Percentiles rank a stretch among this genome's conserved stretches.
Evolutionary conservation across 2,113 vertebrate genomes (phyloP).

Genomic region (Prinia subflava): DNA sequence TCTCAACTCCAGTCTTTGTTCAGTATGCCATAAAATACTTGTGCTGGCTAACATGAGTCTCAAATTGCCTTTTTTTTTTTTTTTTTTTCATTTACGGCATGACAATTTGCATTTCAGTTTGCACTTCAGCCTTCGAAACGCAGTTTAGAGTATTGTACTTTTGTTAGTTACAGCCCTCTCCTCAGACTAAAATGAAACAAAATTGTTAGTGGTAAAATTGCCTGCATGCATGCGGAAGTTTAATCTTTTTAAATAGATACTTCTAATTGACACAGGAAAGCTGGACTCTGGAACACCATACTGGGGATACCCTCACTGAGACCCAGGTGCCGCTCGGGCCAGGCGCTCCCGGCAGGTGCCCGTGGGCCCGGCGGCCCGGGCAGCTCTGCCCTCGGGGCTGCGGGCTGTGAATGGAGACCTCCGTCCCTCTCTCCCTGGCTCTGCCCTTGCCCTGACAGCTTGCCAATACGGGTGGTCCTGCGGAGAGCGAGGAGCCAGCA

Average conservation of each 20-base stretch:
- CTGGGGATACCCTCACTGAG: not conserved
- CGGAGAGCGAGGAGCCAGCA: not conserved
- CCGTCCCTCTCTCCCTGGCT: rapidly evolving
- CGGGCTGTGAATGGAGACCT: not conserved
- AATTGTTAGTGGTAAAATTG: rapidly evolving
- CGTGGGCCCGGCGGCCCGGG: rapidly evolving
- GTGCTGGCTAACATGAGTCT: not conserved
- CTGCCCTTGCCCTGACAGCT: not conserved
- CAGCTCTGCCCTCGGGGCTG: not conserved
- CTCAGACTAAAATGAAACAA: not conserved
- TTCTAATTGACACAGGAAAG: rapidly evolving
- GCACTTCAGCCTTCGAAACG: not conserved
- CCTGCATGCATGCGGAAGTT: not conserved
- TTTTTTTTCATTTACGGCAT: not conserved
- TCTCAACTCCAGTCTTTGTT: not conserved
- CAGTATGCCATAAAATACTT: not conserved
- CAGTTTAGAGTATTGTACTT: not conserved
- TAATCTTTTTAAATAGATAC: rapidly evolving
- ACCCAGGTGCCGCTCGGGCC: not conserved
- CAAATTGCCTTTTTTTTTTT: not conserved
- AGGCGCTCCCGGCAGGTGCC: not conserved
- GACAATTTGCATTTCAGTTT: not conserved
- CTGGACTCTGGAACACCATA: no score
- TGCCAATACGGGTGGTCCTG: rapidly evolving
- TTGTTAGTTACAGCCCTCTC: not conserved